Conservation (phyloP, 1,140 invertebrate genomes). For the Aporrectodea caliginosa region DNA sequence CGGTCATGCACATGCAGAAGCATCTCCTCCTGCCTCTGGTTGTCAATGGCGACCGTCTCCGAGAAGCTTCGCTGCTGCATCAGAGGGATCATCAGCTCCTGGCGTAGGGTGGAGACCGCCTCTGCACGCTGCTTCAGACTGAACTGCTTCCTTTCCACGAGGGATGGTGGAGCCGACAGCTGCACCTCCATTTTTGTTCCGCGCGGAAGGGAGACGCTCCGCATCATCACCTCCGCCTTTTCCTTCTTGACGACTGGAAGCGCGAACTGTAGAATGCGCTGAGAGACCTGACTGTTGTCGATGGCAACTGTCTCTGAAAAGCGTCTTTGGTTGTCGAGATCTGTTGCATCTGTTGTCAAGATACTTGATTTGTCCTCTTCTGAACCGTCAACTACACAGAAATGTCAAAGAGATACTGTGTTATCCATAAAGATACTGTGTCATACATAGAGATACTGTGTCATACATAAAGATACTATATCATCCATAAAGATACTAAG, state of each 20-base stretch:
- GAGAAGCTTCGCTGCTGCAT: conserved; percentile 25
- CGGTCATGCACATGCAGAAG: conserved; percentile 20
- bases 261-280: conserved; percentile 8
- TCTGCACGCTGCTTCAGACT: conserved; percentile 9
- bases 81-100: conserved; percentile 24
- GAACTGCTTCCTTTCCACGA: background rate
- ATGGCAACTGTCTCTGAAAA: conserved; percentile 31
- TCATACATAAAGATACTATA: no score
- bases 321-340: conserved; percentile 12
- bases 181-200: conserved; percentile 30
- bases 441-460: no score
- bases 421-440: no score
- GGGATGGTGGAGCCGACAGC: background rate
- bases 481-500: no score
- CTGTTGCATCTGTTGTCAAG: background rate
- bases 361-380: no score
- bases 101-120: conserved; percentile 18
- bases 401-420: no score
- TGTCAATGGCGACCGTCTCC: conserved; percentile 28
- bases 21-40: conserved; percentile 19
- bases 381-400: no score
- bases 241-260: background rate
- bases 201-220: background rate
- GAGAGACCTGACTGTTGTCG: conserved; percentile 12
- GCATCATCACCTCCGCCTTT: conserved; percentile 4